Base-by-base conservation (phyloP, 1,140 invertebrate species). In the Drosophila nigrodunni region DNA sequence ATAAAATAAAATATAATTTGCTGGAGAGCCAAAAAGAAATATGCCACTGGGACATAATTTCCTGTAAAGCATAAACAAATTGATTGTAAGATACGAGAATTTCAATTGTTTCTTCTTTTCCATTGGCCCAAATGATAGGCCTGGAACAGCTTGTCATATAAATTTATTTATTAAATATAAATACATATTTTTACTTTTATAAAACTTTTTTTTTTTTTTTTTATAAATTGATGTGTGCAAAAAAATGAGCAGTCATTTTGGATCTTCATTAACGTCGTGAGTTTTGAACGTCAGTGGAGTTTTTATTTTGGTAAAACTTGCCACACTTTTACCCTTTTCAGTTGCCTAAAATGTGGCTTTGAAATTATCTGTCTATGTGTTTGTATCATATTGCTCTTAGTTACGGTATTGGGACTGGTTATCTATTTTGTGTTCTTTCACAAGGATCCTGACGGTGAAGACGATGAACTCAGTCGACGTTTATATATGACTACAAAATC, bases 1-100 rank as follows among this genome's bases (percentile, higher is more conserved):
- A 57, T 66, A 66, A 76, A 68, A 85, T 74, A 85, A 85, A 82
- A 82, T 88, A 88, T 88, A 77, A 87, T 87, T 87, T 86, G 71
- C 64, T 52, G 74, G 77, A 77, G 67, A 73, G 61, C 64, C 46
- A 66, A 41, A 52, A 52, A 68, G 25, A 30, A 83, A 77, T 86
- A 86, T 87, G 79, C 66, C 70, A 46, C 43, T n/a, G 47, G 69
- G 64, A 35, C 44, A 77, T 74, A 9, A 61, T 55, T 61, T 57
- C 11, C 41, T 41, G 21, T 21, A 21, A 21, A 39, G 7, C n/a
- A 47, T 49, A 30, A 46, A 18, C 70, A 74, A 60, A 68, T 78
- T 80, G 18, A 21, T 21, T 21, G 18, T 21, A 21, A 21, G 58
- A 80, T 80, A 46, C 34, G 47, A 55, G 50, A 54, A 71, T 67